Conservation (phyloP, 1,140 invertebrate species). For the Penaeus chinensis region DNA sequence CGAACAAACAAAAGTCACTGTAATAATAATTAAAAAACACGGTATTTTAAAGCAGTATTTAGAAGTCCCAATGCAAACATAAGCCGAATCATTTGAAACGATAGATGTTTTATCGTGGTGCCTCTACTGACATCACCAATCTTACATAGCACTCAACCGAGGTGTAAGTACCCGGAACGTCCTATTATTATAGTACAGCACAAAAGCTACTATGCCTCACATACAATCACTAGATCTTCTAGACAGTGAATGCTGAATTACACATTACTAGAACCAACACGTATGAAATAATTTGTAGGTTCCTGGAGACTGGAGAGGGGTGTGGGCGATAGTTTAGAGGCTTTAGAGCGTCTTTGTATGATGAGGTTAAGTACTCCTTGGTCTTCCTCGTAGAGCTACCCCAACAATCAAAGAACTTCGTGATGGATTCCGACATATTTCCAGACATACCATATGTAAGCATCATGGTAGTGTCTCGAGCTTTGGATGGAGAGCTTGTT, state of each 20-base stretch:
- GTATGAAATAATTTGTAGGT: not conserved
- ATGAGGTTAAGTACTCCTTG: not conserved
- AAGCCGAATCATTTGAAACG: too few relatives aligned
- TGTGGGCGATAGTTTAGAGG: not conserved
- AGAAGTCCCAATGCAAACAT: too few relatives aligned
- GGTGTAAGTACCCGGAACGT: too few relatives aligned
- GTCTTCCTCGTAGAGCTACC: constrained; percentile 2
- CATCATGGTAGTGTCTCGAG: not conserved
- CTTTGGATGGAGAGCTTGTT: constrained; percentile 9
- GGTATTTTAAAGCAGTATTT: too few relatives aligned
- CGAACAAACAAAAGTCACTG: too few relatives aligned
- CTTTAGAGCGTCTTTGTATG: not conserved
- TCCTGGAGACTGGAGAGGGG: not conserved
- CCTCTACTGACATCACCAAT: too few relatives aligned
- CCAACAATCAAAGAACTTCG: constrained; percentile 15
- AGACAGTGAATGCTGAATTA: not conserved
- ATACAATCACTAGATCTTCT: too few relatives aligned
- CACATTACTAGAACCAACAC: not conserved
- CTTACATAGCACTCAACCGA: too few relatives aligned
- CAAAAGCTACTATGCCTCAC: too few relatives aligned
- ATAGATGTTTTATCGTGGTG: too few relatives aligned
- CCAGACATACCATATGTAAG: constrained; percentile 4
- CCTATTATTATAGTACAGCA: too few relatives aligned
- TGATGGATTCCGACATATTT: constrained; percentile 1
- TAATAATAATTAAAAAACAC: too few relatives aligned